These are phyloP conservation scores for Petrocephalus microphthalmus DNA, from an alignment of 2,113 vertebrate genomes.

Conservation along the genomic window DNA sequence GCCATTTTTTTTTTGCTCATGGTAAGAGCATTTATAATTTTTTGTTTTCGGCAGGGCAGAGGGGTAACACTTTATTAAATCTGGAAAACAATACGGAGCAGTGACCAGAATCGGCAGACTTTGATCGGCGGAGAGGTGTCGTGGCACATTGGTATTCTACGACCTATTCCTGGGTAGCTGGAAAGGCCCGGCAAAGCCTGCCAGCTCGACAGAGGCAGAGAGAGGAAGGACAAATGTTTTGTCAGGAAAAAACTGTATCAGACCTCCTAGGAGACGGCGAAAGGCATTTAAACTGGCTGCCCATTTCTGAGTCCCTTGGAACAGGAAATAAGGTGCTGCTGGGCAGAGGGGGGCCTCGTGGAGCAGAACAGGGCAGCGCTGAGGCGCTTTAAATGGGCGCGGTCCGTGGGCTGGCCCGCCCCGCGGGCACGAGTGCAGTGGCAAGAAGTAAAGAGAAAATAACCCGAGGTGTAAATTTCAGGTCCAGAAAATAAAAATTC, in stretches of 20 bases:
- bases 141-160: conserved; percentile 40
- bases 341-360: conserved; percentile 27
- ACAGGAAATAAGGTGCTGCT: conserved; percentile 34
- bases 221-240: conserved; percentile 45
- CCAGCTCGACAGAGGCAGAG: conserved; percentile 32
- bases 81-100: conserved; percentile 29
- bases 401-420: not conserved
- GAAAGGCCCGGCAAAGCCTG: conserved; percentile 38
- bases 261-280: conserved; percentile 33
- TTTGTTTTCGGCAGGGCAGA: not conserved
- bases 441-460: not conserved
- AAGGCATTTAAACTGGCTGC: conserved; percentile 35
- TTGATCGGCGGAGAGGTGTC: conserved; percentile 27
- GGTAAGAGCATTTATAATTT: not conserved
- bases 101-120: conserved; percentile 4
- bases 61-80: conserved; percentile 33
- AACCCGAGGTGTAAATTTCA: not conserved
- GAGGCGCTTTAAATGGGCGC: conserved; percentile 1
- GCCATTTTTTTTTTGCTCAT: not conserved
- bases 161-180: conserved; percentile 33
- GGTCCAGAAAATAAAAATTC: no score
- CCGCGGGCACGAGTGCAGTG: conserved; percentile 4
- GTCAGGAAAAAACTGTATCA: conserved; percentile 40
- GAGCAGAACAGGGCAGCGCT: conserved; percentile 25
- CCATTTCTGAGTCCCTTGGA: conserved; percentile 32